These are phyloP conservation scores for Mesorhabditis belari DNA, from an alignment of 2,888 invertebrate genomes.

Conservation along the genomic window DNA sequence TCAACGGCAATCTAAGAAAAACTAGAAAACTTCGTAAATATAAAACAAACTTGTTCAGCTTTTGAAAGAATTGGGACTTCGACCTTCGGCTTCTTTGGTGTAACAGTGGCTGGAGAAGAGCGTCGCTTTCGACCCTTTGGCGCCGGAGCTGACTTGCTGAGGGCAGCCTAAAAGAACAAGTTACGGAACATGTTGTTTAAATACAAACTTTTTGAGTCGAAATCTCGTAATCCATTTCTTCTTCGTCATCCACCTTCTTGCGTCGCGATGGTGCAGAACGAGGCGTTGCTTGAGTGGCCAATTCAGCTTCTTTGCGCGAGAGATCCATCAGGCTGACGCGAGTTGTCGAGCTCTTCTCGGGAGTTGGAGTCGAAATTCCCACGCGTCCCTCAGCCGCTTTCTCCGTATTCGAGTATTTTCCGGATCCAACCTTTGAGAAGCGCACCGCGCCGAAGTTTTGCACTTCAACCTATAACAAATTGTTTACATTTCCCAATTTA, in stretches of 20 bases:
- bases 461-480: constrained; percentile 29
- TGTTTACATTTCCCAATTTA: background rate
- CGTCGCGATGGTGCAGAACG: background rate
- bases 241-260: background rate
- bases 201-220: background rate
- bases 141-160: constrained; percentile 1
- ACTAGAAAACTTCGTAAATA: background rate
- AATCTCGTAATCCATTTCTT: background rate
- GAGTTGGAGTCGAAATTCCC: background rate
- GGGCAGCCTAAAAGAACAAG: too few species aligned
- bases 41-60: background rate
- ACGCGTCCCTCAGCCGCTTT: constrained; percentile 27
- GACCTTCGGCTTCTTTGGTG: background rate
- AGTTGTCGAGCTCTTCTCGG: background rate
- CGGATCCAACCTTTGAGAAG: constrained; percentile 16
- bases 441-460: constrained; percentile 35
- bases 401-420: constrained; percentile 36
- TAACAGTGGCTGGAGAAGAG: background rate
- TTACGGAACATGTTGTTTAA: constrained; percentile 1
- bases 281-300: background rate
- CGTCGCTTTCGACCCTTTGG: constrained; percentile 3
- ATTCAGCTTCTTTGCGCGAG: background rate
- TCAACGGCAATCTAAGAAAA: background rate
- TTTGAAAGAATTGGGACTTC: background rate
- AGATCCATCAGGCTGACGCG: background rate